A percentile compares a stretch with the other conserved stretches of the same genome.
phyloP scores from a whole-genome alignment of 2,888 invertebrate species.

The Biston betularia region DNA sequence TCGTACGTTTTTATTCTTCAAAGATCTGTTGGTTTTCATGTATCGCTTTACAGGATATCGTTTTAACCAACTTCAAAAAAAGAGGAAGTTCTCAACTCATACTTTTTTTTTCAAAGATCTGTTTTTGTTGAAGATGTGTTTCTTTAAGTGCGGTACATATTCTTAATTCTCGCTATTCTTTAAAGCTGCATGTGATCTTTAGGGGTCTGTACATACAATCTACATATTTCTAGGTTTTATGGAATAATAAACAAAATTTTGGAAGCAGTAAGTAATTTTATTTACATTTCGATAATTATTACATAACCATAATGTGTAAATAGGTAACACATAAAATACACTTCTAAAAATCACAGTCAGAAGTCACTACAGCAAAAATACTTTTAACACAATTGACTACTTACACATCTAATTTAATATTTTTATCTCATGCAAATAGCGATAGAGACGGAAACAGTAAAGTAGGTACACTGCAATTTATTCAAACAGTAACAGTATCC shows the following conservation, averaged over 20 bases:
- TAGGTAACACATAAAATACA: conserved; percentile 17
- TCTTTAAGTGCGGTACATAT: too few species aligned
- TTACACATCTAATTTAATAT: conserved; percentile 25
- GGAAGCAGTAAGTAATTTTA: conserved; percentile 32
- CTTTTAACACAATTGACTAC: conserved; percentile 32
- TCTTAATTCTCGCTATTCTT: too few species aligned
- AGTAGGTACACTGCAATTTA: not conserved
- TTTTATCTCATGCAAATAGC: conserved; percentile 5
- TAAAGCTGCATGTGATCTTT: too few species aligned
- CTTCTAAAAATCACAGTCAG: conserved; percentile 35
- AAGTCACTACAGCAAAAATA: conserved; percentile 26
- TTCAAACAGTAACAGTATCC: too few species aligned
- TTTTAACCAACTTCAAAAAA: too few species aligned
- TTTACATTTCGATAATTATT: conserved; percentile 27
- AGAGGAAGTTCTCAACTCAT: too few species aligned
- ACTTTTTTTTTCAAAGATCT: too few species aligned
- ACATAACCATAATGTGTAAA: conserved; percentile 12
- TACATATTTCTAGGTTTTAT: not conserved
- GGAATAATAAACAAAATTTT: conserved; percentile 13
- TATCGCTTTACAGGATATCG: too few species aligned
- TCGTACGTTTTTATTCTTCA: too few species aligned
- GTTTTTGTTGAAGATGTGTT: too few species aligned
- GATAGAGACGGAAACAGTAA: not conserved
- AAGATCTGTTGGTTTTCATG: too few species aligned
- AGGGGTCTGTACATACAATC: not conserved